Percentiles rank a stretch among this genome's conserved stretches.
phyloP scores from a whole-genome alignment of 2,888 invertebrate species.

The Phengaris arion region DNA sequence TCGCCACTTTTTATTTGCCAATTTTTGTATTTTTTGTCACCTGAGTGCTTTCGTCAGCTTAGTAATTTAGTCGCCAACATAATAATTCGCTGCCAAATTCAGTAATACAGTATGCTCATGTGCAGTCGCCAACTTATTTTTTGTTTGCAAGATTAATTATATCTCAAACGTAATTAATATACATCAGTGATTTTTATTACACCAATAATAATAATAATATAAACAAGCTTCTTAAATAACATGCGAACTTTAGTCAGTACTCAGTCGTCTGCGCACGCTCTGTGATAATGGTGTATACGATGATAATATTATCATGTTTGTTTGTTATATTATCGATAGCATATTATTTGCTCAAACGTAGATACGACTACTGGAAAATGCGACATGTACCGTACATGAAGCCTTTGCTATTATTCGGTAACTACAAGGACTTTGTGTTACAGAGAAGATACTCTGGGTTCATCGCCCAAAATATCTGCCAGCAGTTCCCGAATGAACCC shows the following conservation, averaged over 20 bases:
- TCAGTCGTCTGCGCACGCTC: background rate
- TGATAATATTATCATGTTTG: background rate
- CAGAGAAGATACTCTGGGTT: slow-evolving; percentile 45
- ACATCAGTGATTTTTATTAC: too few relatives aligned
- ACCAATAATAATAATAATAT: background rate
- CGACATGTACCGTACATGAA: slow-evolving; percentile 48
- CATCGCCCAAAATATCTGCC: slow-evolving; percentile 48
- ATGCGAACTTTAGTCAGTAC: background rate
- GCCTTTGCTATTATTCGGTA: slow-evolving; percentile 54
- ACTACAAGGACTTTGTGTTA: slow-evolving; percentile 51
- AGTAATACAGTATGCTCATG: too few relatives aligned
- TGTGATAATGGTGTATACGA: background rate
- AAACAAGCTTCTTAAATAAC: background rate
- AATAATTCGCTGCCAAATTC: too few relatives aligned
- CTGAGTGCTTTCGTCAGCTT: too few relatives aligned
- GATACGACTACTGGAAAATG: slow-evolving; percentile 54
- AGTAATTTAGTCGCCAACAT: too few relatives aligned
- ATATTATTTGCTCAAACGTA: slow-evolving; percentile 44
- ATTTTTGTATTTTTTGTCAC: too few relatives aligned
- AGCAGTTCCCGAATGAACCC: slow-evolving; percentile 50
- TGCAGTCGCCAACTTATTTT: too few relatives aligned
- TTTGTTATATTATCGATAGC: background rate
- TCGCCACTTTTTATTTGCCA: too few relatives aligned
- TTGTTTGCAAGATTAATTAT: too few relatives aligned
- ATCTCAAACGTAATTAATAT: too few relatives aligned